A percentile compares a stretch with the other conserved stretches of the same genome.
phyloP scores from a whole-genome alignment of 2,888 invertebrate genomes.

The Listrodromus nycthemerus region DNA sequence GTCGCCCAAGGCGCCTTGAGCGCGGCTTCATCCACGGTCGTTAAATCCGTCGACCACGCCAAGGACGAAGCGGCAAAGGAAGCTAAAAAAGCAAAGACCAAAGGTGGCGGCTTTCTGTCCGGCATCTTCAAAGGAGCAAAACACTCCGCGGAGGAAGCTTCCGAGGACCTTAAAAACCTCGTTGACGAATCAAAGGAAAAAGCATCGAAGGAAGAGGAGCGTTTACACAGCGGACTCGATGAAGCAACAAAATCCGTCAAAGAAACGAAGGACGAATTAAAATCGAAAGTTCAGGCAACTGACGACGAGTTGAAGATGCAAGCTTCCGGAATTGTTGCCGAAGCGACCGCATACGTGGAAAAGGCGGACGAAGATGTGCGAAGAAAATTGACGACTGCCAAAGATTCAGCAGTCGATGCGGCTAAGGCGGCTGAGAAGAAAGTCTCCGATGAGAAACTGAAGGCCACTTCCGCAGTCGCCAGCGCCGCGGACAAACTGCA shows the following conservation, averaged over 20 bases:
- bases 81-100: constrained; percentile 65
- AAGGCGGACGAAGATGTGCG: constrained; percentile 56
- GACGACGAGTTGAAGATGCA: constrained; percentile 56
- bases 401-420: constrained; percentile 79
- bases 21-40: constrained; percentile 53
- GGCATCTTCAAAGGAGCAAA: constrained; percentile 69
- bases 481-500: constrained; percentile 46
- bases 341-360: constrained; percentile 39
- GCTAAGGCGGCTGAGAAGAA: constrained; percentile 84
- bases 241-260: constrained; percentile 59
- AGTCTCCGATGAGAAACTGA: constrained; percentile 85
- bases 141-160: constrained; percentile 64
- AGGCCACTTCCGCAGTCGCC: constrained; percentile 84
- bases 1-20: constrained; percentile 64
- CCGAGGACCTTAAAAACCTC: constrained; percentile 64
- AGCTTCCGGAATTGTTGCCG: constrained; percentile 36
- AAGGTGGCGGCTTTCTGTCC: constrained; percentile 66
- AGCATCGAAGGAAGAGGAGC: constrained; percentile 53
- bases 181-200: constrained; percentile 64
- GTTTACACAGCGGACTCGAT: constrained; percentile 44
- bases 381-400: constrained; percentile 53
- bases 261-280: constrained; percentile 55
- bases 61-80: constrained; percentile 61
- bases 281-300: constrained; percentile 26
- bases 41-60: constrained; percentile 24